Base-by-base conservation (phyloP, 2,797 vertebrate genomes). In the Melanotaenia trifasciata region DNA sequence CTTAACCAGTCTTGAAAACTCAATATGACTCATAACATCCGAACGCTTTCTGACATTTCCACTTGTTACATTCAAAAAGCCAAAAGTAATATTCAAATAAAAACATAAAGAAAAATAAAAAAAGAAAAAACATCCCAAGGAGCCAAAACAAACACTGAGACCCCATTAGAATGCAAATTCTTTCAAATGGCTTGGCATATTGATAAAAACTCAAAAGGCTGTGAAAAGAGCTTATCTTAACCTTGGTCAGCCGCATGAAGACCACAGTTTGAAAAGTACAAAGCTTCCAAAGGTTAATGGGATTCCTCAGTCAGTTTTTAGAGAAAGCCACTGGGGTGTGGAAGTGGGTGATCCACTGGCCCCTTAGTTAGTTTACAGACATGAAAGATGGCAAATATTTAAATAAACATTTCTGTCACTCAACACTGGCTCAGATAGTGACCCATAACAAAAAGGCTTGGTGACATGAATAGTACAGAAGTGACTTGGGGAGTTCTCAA, bases 201-300 rank as follows among this genome's bases (percentile, higher is more conserved):
- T 81, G 79, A 84, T 79, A 87, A 83, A 79, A 33, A 47, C 59
- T 72, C 72, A 35, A 74, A 76, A 64, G 58, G 47, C 58, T 59
- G 50, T 66, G 60, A 64, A 58, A 60, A 71, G 65, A 63, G 76
- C 64, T 83, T 76, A 85, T 84, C 76, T 70, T 26, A 65, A 32
- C 20, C 38, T 58, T 30, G 30, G 75, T 65, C 26, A 4, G 70
- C 64, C 26, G 67, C 35, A 11, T 14, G 38, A 40, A 62, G 45
- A 47, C 64, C 70, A 35, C 43, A 33, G 68, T 67, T 76, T 62
- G 28, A 18, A 40, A 67, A 70, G 64, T 76, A 76, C 81, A 87
- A 80, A 86, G 84, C 51, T 68, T 54, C 18, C 24, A 89, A 87
- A 89, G 84, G 87, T 89, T 89, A 87, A 89, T 86, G 69, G 30